These are phyloP conservation scores for Edolisoma coerulescens DNA, from an alignment of 2,113 vertebrate species.

Conservation along the genomic window DNA sequence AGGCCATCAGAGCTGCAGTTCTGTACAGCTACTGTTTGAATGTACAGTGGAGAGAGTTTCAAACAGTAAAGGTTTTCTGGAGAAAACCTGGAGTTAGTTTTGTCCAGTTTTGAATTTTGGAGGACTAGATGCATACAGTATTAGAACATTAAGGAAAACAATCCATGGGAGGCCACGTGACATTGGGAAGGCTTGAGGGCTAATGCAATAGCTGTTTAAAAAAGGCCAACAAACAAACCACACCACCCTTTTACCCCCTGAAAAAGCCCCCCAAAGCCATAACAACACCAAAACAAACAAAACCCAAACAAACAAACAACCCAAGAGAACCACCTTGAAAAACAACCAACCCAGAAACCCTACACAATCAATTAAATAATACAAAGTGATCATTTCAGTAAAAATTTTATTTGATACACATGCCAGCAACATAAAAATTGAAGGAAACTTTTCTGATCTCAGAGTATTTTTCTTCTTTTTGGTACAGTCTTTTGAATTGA, in stretches of 20 bases:
- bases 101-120: background rate
- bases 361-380: background rate
- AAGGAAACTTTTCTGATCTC: background rate
- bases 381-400: background rate
- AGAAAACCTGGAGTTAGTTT: background rate
- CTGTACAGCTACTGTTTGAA: background rate
- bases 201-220: background rate
- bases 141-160: background rate
- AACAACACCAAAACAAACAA: background rate
- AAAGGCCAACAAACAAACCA: background rate
- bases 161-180: fast-evolving
- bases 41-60: background rate
- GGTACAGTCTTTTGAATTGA: background rate
- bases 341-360: fast-evolving
- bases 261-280: background rate
- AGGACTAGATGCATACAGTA: background rate
- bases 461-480: background rate
- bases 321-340: background rate
- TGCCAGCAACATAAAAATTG: background rate
- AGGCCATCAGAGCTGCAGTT: background rate
- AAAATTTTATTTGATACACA: background rate
- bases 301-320: background rate
- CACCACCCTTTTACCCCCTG: background rate
- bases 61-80: background rate
- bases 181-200: background rate